A percentile compares a stretch with the other conserved stretches of the same genome.
These are phyloP conservation scores for Seira ritae DNA, from an alignment of 2,888 invertebrate genomes.

Conservation along the genomic window DNA sequence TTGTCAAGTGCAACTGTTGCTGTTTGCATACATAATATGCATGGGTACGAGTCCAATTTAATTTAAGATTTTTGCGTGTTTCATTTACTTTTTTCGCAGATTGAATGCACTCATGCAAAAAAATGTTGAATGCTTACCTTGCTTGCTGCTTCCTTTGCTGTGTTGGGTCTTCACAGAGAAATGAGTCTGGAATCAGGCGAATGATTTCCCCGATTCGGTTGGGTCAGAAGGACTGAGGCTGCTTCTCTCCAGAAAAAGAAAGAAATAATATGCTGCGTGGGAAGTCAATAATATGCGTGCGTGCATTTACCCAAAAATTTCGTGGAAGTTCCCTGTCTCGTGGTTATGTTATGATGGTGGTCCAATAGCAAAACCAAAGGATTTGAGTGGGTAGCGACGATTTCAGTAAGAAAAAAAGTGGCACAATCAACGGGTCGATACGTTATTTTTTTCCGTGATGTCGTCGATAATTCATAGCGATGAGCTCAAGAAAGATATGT, in stretches of 20 bases:
- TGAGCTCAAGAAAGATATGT: slow-evolving; percentile 14
- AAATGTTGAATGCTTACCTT: background rate
- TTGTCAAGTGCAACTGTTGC: slow-evolving; percentile 22
- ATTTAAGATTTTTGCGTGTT: background rate
- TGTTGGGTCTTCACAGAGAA: background rate
- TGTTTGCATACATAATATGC: too few species aligned
- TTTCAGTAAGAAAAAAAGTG: background rate
- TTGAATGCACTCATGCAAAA: slow-evolving; percentile 1
- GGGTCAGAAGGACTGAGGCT: background rate
- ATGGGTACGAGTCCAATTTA: too few species aligned
- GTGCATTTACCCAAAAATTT: background rate
- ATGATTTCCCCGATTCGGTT: background rate
- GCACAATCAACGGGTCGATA: slow-evolving; percentile 9
- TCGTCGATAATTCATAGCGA: background rate
- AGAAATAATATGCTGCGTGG: too few species aligned
- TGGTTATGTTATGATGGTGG: too few species aligned
- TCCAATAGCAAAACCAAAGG: background rate
- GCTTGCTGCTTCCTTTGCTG: background rate
- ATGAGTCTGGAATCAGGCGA: background rate
- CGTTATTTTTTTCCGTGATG: background rate
- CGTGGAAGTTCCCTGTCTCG: background rate
- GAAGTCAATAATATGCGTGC: background rate
- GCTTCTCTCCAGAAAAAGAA: background rate
- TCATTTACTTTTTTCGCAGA: background rate
- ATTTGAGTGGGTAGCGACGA: background rate